A percentile compares a stretch with the other conserved stretches of the same genome.
phyloP scores from a whole-genome alignment of 2,797 vertebrate species.

The Rhynchonycteris naso region DNA sequence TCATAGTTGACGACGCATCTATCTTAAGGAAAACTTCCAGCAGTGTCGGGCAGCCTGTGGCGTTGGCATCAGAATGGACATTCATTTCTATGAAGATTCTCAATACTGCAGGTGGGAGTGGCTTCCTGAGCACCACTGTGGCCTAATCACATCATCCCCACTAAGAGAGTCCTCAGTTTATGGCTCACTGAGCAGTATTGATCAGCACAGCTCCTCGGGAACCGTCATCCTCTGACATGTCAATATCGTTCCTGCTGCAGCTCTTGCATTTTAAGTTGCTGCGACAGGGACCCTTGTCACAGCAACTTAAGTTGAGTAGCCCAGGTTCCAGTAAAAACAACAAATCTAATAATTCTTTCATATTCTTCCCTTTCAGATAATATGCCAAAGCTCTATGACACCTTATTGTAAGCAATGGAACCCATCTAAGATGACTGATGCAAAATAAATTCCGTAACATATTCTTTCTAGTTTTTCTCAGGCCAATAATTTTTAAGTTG shows the following conservation, averaged over 20 bases:
- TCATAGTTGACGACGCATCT: conserved; percentile 47
- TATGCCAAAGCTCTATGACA: not conserved
- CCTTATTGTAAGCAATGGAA: conserved; percentile 35
- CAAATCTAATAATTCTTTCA: conserved; percentile 23
- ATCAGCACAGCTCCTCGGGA: conserved; percentile 76
- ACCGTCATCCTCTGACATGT: conserved; percentile 66
- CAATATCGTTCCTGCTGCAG: conserved; percentile 47
- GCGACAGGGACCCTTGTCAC: too few species aligned
- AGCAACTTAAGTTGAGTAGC: too few species aligned
- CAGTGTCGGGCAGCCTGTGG: not conserved
- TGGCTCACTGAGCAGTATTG: conserved; percentile 76
- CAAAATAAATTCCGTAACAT: conserved; percentile 45
- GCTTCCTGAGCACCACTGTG: not conserved
- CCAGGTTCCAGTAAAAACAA: not conserved
- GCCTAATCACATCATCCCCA: conserved; percentile 59
- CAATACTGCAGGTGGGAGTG: not conserved
- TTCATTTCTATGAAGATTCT: conserved; percentile 5
- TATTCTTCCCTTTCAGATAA: not conserved
- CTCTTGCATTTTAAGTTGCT: conserved; percentile 37
- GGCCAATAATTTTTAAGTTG: not conserved
- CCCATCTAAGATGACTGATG: conserved; percentile 29
- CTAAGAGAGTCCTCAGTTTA: conserved; percentile 76
- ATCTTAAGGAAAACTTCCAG: conserved; percentile 47
- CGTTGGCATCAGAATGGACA: not conserved
- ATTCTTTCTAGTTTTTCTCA: not conserved